These are phyloP conservation scores for Machimus atricapillus DNA, from an alignment of 2,888 invertebrate genomes.

Conservation along the genomic window DNA sequence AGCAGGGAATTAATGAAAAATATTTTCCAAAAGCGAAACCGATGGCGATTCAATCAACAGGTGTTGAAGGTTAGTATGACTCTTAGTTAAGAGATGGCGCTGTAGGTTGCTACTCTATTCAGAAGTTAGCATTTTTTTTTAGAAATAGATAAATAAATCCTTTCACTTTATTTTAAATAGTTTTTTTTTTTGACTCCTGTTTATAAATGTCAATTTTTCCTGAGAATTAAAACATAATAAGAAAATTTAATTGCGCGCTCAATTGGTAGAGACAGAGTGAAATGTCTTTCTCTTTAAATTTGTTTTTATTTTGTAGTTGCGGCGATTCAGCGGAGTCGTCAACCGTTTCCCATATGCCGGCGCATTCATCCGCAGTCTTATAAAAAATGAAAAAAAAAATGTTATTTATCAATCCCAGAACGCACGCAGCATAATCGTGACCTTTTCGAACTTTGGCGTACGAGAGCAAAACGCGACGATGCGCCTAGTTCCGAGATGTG, in stretches of 20 bases:
- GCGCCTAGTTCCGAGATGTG: neutral
- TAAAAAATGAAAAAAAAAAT: neutral
- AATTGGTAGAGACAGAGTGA: neutral
- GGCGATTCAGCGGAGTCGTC: neutral
- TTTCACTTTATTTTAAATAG: too few relatives aligned
- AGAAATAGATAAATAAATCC: too few relatives aligned
- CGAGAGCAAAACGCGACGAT: neutral
- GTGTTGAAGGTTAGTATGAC: constrained; percentile 66
- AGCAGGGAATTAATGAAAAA: constrained; percentile 74
- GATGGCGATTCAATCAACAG: constrained; percentile 80
- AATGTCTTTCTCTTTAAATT: too few relatives aligned
- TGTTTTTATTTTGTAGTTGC: too few relatives aligned
- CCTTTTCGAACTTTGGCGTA: neutral
- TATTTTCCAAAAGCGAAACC: constrained; percentile 80
- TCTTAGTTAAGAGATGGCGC: neutral
- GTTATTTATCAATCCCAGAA: neutral
- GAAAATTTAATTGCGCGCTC: neutral
- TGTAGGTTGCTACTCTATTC: neutral
- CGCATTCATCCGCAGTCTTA: too few relatives aligned
- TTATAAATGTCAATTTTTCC: neutral
- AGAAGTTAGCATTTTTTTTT: too few relatives aligned
- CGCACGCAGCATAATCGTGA: neutral
- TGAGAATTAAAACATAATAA: neutral
- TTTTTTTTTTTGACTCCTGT: too few relatives aligned
- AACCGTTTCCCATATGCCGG: neutral